phyloP scores from a whole-genome alignment of 2,113 vertebrate genomes.

The Anser cygnoides region DNA sequence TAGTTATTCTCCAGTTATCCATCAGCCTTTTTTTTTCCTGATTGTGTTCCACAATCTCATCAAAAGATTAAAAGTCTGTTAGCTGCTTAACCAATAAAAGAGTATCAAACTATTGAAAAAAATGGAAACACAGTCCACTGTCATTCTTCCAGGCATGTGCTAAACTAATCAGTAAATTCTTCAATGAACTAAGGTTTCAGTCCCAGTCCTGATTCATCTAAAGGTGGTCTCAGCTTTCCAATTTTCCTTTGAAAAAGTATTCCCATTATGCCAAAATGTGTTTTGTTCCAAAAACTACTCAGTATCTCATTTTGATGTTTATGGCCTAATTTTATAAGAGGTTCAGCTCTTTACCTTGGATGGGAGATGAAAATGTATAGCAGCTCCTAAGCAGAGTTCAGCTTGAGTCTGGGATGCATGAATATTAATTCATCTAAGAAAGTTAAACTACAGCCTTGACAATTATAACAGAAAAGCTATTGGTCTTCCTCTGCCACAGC shows the following conservation, averaged over 20 bases:
- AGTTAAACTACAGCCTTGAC: background rate
- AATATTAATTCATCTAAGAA: background rate
- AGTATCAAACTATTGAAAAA: slow-evolving; percentile 29
- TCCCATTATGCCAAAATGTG: background rate
- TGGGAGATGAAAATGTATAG: background rate
- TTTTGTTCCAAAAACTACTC: background rate
- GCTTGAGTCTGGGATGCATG: background rate
- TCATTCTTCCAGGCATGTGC: slow-evolving; percentile 2
- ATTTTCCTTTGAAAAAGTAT: background rate
- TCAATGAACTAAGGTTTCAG: background rate
- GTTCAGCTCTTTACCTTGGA: background rate
- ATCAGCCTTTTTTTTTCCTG: slow-evolving; percentile 46
- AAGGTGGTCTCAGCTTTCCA: background rate
- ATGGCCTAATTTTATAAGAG: background rate
- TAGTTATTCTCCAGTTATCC: background rate
- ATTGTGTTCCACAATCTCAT: background rate
- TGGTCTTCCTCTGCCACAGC: background rate
- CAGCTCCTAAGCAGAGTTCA: background rate
- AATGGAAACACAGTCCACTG: slow-evolving; percentile 8
- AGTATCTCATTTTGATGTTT: background rate
- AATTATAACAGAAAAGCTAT: background rate
- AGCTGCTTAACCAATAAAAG: slow-evolving; percentile 18
- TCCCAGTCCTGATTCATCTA: background rate
- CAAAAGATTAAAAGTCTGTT: slow-evolving; percentile 59
- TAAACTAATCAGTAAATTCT: slow-evolving; percentile 48